These are phyloP conservation scores for Uromys caudimaculatus DNA, from an alignment of 2,797 vertebrate genomes.

Conservation along the genomic window DNA sequence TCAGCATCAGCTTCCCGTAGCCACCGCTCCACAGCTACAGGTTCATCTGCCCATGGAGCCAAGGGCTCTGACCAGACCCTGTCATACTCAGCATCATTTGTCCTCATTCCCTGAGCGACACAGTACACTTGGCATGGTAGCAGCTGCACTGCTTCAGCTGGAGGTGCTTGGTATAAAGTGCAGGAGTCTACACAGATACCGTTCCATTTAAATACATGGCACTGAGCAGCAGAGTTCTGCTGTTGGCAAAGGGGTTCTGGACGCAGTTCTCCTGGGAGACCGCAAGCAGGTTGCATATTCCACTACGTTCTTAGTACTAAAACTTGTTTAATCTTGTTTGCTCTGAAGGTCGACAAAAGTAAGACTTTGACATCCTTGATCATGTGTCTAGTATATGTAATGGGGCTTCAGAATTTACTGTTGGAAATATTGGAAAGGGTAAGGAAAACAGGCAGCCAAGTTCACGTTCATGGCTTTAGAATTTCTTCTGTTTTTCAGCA, in stretches of 20 bases:
- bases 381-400: slow-evolving; percentile 6
- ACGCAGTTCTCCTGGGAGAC: background rate
- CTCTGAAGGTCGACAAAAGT: slow-evolving; percentile 40
- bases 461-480: background rate
- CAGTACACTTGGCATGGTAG: background rate
- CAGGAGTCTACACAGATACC: background rate
- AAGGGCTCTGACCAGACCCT: background rate
- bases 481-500: slow-evolving; percentile 43
- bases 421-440: slow-evolving; percentile 51
- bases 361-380: slow-evolving; percentile 36
- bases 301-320: background rate
- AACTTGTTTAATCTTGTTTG: slow-evolving; percentile 60
- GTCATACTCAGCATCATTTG: background rate
- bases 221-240: background rate
- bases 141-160: background rate
- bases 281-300: background rate
- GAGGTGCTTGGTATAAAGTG: too few relatives aligned
- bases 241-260: background rate
- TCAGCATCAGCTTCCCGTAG: background rate
- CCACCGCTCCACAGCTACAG: background rate
- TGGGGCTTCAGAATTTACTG: slow-evolving; percentile 49
- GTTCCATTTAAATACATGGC: too few relatives aligned
- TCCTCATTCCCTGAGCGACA: background rate
- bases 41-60: too few relatives aligned
- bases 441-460: slow-evolving; percentile 17